Evolutionary conservation across 2,797 vertebrate genomes (phyloP).

Genomic region (Sciurus carolinensis): DNA sequence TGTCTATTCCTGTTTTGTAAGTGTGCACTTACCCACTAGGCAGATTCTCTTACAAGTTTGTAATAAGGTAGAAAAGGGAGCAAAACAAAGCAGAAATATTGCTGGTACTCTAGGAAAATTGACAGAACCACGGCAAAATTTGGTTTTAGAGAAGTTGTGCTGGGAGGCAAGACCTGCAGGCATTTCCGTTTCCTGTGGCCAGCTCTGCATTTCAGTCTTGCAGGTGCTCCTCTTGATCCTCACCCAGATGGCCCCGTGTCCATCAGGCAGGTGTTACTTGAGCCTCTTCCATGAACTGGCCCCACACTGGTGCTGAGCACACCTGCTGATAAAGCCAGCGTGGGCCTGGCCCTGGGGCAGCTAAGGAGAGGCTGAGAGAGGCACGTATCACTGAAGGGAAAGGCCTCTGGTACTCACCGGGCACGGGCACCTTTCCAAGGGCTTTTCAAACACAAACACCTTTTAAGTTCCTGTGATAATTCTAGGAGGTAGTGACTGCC

Average conservation of each 20-base stretch:
- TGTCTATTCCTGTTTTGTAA: slow-evolving; percentile 83
- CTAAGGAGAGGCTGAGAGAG: background rate
- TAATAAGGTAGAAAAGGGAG: slow-evolving; percentile 3
- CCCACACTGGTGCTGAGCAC: background rate
- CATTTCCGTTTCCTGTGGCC: background rate
- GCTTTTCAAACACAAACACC: background rate
- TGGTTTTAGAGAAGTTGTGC: slow-evolving; percentile 42
- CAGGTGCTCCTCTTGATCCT: fast-evolving
- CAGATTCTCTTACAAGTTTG: slow-evolving; percentile 31
- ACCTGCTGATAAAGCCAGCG: too few species aligned
- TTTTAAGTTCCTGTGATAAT: background rate
- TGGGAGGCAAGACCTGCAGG: background rate
- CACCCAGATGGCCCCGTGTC: fast-evolving
- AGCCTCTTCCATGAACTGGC: fast-evolving
- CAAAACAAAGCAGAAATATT: too few species aligned
- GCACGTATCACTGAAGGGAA: too few species aligned
- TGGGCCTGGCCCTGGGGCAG: background rate
- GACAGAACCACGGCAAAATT: slow-evolving; percentile 57
- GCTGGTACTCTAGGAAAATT: slow-evolving; percentile 67
- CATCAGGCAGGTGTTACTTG: background rate
- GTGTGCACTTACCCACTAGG: slow-evolving; percentile 73
- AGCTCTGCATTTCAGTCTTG: background rate
- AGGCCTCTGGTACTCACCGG: fast-evolving
- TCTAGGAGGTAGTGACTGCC: background rate
- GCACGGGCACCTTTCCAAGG: background rate